Base-by-base conservation (phyloP, 2,113 vertebrate species). In the Fregata magnificens region DNA sequence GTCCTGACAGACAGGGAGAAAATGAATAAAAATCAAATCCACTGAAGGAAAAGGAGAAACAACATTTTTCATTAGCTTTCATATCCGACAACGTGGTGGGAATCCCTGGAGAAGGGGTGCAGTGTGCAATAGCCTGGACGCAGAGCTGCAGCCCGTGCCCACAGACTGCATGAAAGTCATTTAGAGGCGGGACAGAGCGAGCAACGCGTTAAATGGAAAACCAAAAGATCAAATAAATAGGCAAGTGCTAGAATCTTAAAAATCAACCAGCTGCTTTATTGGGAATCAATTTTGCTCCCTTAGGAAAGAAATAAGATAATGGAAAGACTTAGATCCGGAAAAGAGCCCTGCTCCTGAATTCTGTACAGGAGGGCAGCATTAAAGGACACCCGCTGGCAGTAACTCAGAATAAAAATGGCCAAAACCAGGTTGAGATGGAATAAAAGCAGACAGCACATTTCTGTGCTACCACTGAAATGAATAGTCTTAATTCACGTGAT, bases 251-350 rank as follows among this genome's bases (percentile, higher is more conserved):
- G 53, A 88, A 94, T 79, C 93, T 97, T 93, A 82, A 95, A 96
- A 97, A 95, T 79, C 91, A 92, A 89, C 65, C 71, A 73, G 67
- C 56, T 92, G 70, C 67, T 94, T 97, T 92, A 97, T 69, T 95
- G 85, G 82, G 92, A 98, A 97, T 97, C 96, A 96, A 93, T 97
- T 91, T 69, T 49, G 13, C 61, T 96, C 95, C 86, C 72, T 85
- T 71, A 95, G 78, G 83, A 92, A 83, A 86, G 61, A 85, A 88
- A 79, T 72, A 94, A 66, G 45, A 83, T 95, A 96, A 97, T 78
- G 77, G 85, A 79, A 93, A 94, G 44, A 70, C 90, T 86, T 58
- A 72, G 67, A 92, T 72, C 89, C 5, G 4, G 78, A 69, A 91
- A 86, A 73, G 65, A 93, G 83, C 36, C 47, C 28, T 82, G 53